A percentile compares a stretch with the other conserved stretches of the same genome.
Conservation (phyloP, 2,113 vertebrate species). For the Ascaphus truei region DNA sequence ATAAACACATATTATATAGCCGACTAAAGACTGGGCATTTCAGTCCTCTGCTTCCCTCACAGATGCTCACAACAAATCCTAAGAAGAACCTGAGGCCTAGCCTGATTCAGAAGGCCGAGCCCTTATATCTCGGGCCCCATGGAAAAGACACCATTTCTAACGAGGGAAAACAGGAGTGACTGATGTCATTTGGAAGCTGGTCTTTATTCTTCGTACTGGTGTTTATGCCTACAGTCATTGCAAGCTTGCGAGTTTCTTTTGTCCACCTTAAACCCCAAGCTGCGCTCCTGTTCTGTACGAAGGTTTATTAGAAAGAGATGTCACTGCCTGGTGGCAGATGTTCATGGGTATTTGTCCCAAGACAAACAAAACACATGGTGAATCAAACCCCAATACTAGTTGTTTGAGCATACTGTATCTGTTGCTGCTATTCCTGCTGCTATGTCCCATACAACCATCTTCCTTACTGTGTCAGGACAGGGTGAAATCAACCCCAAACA, state of each 20-base stretch:
- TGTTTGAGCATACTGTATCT: constrained; percentile 75
- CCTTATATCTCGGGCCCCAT: too few species aligned
- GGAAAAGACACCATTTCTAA: background rate
- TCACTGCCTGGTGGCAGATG: constrained; percentile 8
- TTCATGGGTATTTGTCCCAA: constrained; percentile 1
- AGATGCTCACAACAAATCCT: constrained; percentile 42
- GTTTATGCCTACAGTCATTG: constrained; percentile 7
- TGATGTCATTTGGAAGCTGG: background rate
- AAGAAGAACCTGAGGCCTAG: constrained; percentile 44
- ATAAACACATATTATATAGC: constrained; percentile 46
- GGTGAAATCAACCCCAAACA: constrained; percentile 62
- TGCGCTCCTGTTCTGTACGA: background rate
- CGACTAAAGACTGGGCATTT: background rate
- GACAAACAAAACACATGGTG: too few species aligned
- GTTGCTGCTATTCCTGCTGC: constrained; percentile 83
- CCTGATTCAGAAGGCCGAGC: background rate
- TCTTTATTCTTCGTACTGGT: background rate
- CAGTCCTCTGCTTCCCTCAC: constrained; percentile 36
- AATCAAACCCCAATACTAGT: constrained; percentile 45
- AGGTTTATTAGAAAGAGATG: background rate
- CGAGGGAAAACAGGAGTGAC: background rate
- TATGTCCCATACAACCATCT: constrained; percentile 66
- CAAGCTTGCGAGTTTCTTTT: constrained; percentile 15
- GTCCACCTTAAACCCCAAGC: background rate
- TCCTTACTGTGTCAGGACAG: constrained; percentile 64